These are phyloP conservation scores for Ceratina calcarata DNA, from an alignment of 1,140 invertebrate species.

Conservation along the genomic window DNA sequence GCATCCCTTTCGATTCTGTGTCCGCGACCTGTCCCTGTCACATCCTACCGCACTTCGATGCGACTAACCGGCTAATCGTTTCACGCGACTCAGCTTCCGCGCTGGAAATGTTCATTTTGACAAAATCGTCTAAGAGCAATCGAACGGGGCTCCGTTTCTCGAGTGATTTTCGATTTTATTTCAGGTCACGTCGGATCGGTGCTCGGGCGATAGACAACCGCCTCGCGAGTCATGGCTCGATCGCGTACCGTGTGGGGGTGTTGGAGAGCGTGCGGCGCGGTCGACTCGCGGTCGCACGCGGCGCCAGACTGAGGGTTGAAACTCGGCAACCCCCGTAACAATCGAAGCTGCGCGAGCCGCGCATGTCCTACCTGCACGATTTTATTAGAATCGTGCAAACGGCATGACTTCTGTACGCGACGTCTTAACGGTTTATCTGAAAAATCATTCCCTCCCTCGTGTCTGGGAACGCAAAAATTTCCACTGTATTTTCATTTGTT, in stretches of 20 bases:
- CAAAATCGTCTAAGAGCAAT: neutral
- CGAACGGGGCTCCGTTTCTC: neutral
- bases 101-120: neutral
- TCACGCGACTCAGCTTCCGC: neutral
- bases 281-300: slow-evolving; percentile 75
- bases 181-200: slow-evolving; percentile 56
- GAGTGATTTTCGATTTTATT: neutral
- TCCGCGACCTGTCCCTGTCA: neutral
- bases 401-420: slow-evolving; percentile 14
- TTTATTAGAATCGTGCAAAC: slow-evolving; percentile 31
- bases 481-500: no score
- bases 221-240: slow-evolving; percentile 51
- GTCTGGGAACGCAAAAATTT: no score
- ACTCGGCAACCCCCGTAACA: slow-evolving; percentile 42
- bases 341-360: slow-evolving; percentile 25
- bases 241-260: neutral
- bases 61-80: no score
- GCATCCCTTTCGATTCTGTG: no score
- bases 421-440: no score
- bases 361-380: slow-evolving; percentile 41
- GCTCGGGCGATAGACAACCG: slow-evolving; percentile 18
- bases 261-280: slow-evolving; percentile 42
- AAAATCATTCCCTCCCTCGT: no score
- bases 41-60: neutral
- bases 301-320: slow-evolving; percentile 74